Base-by-base conservation (phyloP, 2,113 vertebrate species). In the Bostrychus sinensis region DNA sequence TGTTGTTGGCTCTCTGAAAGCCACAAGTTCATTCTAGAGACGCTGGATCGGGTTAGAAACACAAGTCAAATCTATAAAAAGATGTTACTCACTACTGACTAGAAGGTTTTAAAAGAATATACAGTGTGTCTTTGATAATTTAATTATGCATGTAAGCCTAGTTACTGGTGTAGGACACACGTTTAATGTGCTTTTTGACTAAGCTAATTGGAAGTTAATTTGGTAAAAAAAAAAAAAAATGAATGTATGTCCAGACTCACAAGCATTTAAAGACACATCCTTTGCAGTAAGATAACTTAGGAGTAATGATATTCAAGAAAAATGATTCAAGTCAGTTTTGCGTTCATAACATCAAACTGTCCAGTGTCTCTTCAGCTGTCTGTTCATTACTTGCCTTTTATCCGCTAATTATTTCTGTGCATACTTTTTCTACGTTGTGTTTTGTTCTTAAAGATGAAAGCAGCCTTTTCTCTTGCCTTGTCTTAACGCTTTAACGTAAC, bases 401-500 rank as follows among this genome's bases (percentile, higher is more conserved):
- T 91, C 54, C 73, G 67, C 54, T 37, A 20, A 55, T 26, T 59
- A 62, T 62, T 53, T 66, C 67, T 71, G 54, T 77, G 64, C 72
- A 67, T 75, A 37, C 81, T 75, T 87, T 50, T 55, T 86, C 89
- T 88, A 67, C 90, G 63, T 89, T 59, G 89, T 87, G 89, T 91
- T 92, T n/a, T 51, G 25, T 30, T 90, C 94, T 95, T 91, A 94
- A 95, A 94, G 92, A 96, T 91, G 89, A 94, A 94, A 95, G 89
- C 95, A 96, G 95, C 96, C 97, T 98, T 97, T 94, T 96, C 95
- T 97, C 96, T 98, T 98, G 96, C 96, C 96, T 98, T 99, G 94
- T 98, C 97, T 98, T 98, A 98, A 99, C 94, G 95, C 96, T 99
- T 99, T 98, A 98, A 99, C 96, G 92, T 98, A 99, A 98, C 96